Evolutionary conservation across 2,797 vertebrate genomes (phyloP), one percentile per base, ranked within the genome.

Genomic region (Typhlichthys eigenmanni): DNA sequence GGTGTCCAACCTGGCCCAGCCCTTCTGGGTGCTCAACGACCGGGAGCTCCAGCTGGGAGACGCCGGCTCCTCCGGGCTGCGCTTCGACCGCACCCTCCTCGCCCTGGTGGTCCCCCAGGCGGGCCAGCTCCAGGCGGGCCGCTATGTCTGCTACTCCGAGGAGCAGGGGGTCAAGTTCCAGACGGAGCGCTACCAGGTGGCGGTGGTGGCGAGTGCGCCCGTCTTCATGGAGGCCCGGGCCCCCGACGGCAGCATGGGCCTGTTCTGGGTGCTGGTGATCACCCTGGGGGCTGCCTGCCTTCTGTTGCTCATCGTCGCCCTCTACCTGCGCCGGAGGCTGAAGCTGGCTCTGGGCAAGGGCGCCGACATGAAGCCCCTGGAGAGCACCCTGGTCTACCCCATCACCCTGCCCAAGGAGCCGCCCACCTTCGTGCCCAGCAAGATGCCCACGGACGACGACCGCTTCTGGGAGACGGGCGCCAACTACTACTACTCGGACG

Each of bases 401-500:
- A 95, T 98, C 69, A 95, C 96, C 46, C 78, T 97, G 50, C 96
- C 97, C 74, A 97, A 97, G 79, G 96, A 97, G 66, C 92, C 95
- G 0, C 92, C 95, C 13, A 94, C 92, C 0, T 97, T 98, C 5
- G 91, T 94, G 1, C 94, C 96, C 13, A 95, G 96, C 78, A 91
- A 95, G 75, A 93, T 95, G 71, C 93, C 95, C 0, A 90, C 58
- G 4, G 95, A 96, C 9, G 97, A 98, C 0, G 97, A 98, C 83
- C 95, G 96, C 64, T 96, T 98, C 62, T 98, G 97, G 97, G 96
- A 98, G 75, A 96, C 96, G 0, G 94, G 95, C 1, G 93, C 91
- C 55, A 96, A 95, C 69, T 98, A 96, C 70, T 98, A 98, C 88
- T 98, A 95, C 85, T 97, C 96, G 0, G 97, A 98, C 0, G 96